Evolutionary conservation across 2,888 invertebrate genomes (phyloP).

Genomic region (Lasioglossum figueresi): DNA sequence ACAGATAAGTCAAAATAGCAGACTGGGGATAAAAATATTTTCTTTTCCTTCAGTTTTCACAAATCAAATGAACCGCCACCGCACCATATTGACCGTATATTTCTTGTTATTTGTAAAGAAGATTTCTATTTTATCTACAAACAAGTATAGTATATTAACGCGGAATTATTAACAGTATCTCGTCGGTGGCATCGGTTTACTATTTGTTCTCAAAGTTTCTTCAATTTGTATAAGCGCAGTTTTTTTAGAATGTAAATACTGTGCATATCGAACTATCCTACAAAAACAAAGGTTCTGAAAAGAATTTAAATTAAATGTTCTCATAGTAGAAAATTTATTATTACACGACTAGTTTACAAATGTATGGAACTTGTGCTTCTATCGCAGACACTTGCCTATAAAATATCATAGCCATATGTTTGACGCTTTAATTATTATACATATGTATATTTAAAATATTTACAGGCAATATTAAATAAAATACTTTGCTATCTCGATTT

Average conservation of each 20-base stretch:
- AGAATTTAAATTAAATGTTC: background rate
- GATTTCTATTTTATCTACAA: background rate
- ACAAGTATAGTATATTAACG: too few relatives aligned
- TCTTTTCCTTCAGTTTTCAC: background rate
- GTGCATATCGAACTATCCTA: background rate
- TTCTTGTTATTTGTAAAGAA: background rate
- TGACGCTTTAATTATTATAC: background rate
- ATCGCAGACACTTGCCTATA: background rate
- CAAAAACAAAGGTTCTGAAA: background rate
- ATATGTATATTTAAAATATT: conserved; percentile 34
- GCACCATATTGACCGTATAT: too few relatives aligned
- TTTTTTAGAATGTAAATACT: conserved; percentile 2
- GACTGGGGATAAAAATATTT: background rate
- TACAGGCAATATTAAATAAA: conserved; percentile 31
- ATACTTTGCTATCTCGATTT: conserved; percentile 23
- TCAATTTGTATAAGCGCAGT: background rate
- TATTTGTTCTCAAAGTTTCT: background rate
- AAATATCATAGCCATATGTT: conserved; percentile 33
- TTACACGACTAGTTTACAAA: conserved; percentile 46
- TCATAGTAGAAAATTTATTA: conserved; percentile 34
- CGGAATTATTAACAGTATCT: too few relatives aligned
- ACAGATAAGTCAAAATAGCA: background rate
- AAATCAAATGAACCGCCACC: background rate
- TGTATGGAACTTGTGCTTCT: conserved; percentile 24
- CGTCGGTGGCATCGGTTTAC: background rate